These are phyloP conservation scores for Clarias magur DNA, from an alignment of 2,113 vertebrate genomes.

Conservation along the genomic window DNA sequence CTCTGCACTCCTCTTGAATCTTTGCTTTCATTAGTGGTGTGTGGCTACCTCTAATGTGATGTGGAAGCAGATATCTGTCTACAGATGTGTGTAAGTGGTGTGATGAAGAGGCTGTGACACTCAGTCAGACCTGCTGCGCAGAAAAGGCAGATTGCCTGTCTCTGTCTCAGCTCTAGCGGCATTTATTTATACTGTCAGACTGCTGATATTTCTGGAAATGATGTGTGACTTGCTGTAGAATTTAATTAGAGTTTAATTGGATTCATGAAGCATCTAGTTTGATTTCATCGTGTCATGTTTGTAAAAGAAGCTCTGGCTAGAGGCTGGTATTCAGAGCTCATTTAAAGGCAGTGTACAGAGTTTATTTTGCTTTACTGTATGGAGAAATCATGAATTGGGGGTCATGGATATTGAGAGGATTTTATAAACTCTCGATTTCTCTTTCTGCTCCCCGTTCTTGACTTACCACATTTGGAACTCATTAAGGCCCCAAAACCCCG, in stretches of 20 bases:
- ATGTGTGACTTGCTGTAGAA: background rate
- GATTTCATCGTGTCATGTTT: background rate
- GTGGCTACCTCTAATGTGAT: constrained; percentile 15
- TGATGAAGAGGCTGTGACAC: background rate
- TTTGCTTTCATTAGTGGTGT: constrained; percentile 38
- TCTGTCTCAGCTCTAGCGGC: background rate
- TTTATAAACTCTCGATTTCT: constrained; percentile 66
- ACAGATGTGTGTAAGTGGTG: constrained; percentile 15
- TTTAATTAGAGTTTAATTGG: background rate
- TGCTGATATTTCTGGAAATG: background rate
- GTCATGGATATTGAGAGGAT: constrained; percentile 17
- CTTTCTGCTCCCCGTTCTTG: constrained; percentile 59
- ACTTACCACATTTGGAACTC: constrained; percentile 81
- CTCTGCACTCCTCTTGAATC: constrained; percentile 20
- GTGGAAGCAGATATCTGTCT: constrained; percentile 21
- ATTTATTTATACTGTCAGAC: background rate
- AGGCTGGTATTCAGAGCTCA: background rate
- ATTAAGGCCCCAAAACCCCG: constrained; percentile 66
- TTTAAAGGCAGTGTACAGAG: background rate
- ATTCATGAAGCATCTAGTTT: background rate
- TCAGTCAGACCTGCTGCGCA: background rate
- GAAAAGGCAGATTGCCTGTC: background rate
- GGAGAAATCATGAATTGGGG: constrained; percentile 5
- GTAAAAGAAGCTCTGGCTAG: background rate
- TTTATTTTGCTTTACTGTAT: constrained; percentile 25